Conservation (phyloP, 1,140 invertebrate genomes). For the Lamellibrachia luymesi region DNA sequence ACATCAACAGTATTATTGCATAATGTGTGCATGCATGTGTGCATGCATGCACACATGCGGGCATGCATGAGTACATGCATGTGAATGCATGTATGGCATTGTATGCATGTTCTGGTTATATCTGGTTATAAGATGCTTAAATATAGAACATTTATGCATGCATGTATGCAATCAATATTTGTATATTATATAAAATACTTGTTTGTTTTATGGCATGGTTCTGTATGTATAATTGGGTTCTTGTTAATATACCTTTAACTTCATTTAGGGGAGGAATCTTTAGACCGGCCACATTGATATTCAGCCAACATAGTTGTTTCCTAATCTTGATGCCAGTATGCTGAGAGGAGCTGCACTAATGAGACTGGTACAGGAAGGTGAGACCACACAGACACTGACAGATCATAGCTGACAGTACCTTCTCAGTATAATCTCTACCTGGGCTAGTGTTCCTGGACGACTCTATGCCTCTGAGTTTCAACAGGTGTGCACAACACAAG, state of each 20-base stretch:
- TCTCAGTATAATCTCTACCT: neutral
- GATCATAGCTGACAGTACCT: neutral
- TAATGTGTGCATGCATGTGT: neutral
- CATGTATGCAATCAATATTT: no score
- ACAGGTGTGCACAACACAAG: neutral
- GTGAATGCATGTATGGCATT: no score
- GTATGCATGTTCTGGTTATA: no score
- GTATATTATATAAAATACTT: no score
- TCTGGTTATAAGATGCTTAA: no score
- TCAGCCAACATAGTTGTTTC: neutral
- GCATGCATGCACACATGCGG: no score
- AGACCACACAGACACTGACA: neutral
- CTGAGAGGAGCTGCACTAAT: neutral
- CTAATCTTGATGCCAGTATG: neutral
- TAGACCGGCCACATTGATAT: neutral
- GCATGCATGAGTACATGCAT: no score
- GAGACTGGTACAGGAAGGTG: neutral
- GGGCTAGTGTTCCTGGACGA: neutral
- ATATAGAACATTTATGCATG: neutral
- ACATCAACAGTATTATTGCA: no score
- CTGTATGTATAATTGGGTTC: no score
- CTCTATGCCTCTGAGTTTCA: neutral
- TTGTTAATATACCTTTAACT: neutral
- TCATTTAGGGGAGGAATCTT: neutral
- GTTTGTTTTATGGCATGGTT: no score